phyloP scores from a whole-genome alignment of 1,140 invertebrate species.

The Proales similis region DNA sequence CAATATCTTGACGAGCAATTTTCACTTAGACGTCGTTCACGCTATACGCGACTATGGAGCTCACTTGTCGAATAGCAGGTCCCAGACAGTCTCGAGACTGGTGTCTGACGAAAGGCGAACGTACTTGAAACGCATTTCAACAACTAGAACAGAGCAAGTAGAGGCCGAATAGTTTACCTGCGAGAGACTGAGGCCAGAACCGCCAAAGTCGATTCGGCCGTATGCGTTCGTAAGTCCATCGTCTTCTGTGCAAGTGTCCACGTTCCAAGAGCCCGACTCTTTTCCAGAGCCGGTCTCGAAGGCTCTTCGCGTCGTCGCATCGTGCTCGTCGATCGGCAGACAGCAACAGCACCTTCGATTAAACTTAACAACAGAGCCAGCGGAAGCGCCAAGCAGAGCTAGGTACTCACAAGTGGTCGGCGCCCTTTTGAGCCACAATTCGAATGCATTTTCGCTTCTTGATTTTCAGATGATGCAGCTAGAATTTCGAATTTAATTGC shows the following conservation, averaged over 20 bases:
- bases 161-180: background rate
- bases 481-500: too few species aligned
- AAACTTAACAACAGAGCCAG: too few species aligned
- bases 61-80: conserved; percentile 44
- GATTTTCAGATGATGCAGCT: too few species aligned
- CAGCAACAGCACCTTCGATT: too few species aligned
- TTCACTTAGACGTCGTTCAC: too few species aligned
- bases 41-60: too few species aligned
- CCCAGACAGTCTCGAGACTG: conserved; percentile 43
- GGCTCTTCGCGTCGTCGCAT: background rate
- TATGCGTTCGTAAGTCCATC: conserved; percentile 15
- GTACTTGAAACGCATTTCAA: conserved; percentile 42
- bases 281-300: background rate
- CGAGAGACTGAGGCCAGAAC: background rate
- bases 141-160: background rate
- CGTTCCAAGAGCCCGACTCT: conserved; percentile 1
- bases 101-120: conserved; percentile 48
- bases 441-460: too few species aligned
- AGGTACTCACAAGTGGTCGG: too few species aligned
- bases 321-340: background rate
- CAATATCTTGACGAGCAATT: too few species aligned
- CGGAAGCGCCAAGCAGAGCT: too few species aligned
- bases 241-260: conserved; percentile 18
- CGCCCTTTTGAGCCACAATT: too few species aligned
- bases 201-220: conserved; percentile 13